Evolutionary conservation across 2,888 invertebrate genomes (phyloP), one percentile per base, ranked within the genome.

Genomic region (Stictocephala bisonia): DNA sequence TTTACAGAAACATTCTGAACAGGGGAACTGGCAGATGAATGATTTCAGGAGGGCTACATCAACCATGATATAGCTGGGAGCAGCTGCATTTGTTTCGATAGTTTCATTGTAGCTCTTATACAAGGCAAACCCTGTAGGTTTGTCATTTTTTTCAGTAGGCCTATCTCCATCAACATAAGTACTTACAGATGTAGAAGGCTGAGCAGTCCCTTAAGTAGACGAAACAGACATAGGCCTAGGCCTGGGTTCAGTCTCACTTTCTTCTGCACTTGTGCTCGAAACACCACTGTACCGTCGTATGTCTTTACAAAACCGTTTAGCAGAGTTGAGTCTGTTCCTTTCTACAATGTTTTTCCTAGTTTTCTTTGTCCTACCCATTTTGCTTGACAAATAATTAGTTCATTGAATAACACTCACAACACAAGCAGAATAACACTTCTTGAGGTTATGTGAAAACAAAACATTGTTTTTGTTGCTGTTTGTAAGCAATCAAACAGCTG

Each of bases 1-100:
- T 35, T 66, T 66, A 41, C 24, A 44, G 24, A 66, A 66, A 66
- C 66, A 66, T 4, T 66, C 66, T 15, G 66, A 13, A 66, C 66
- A 66, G 11, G 66, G 66, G 24, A 66, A 66, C 40, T 40, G 40
- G 18, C 66, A 66, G 1, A 66, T 40, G 15, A 66, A 66, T 41
- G 40, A 40, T 22, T 11, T 41, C 4, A 66, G 15, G 1, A 66
- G 44, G 1, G 22, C 13, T 44, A 22, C 24, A 41, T 66, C 66
- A 22, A 66, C 66, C 22, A 66, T 44, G 4, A 66, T 41, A n/a
- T 66, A 66, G 1, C 15, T 4, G 7, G 66, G 66, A 15, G 41
- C 66, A 1, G 26, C 27, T 4, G 11, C 41, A 66, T 66, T 66
- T 24, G 41, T 13, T 66, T 44, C 1, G 20, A 66, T 15, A 13